Conservation (phyloP, 2,113 vertebrate genomes). For the Fregata magnificens region DNA sequence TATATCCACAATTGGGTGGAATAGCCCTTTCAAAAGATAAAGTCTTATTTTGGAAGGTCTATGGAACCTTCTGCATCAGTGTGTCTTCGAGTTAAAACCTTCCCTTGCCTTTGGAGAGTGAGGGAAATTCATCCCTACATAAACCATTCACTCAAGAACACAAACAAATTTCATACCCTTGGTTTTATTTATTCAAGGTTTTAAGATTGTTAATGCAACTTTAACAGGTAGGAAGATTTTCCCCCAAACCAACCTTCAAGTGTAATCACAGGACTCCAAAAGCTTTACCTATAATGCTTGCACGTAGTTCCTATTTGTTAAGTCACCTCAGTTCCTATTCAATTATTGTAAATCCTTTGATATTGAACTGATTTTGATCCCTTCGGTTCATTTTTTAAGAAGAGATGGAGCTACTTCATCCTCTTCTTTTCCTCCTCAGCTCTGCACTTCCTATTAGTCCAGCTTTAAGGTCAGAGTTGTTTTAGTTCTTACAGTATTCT, state of each 20-base stretch:
- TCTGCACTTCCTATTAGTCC: not conserved
- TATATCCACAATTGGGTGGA: not conserved
- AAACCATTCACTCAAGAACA: not conserved
- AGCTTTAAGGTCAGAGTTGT: not conserved
- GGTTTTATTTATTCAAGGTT: not conserved
- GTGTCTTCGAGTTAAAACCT: not conserved
- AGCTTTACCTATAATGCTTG: not conserved
- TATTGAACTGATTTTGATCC: not conserved
- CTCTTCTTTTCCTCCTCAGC: not conserved
- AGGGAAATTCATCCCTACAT: not conserved
- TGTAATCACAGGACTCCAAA: not conserved
- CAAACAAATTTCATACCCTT: not conserved
- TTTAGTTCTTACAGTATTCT: not conserved
- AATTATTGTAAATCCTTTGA: not conserved
- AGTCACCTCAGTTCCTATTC: not conserved
- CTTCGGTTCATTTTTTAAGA: not conserved
- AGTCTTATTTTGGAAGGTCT: not conserved
- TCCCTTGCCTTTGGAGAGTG: not conserved
- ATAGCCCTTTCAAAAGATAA: not conserved
- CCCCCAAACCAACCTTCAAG: not conserved
- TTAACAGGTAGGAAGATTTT: not conserved
- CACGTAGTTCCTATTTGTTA: not conserved
- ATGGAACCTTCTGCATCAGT: not conserved
- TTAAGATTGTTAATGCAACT: not conserved
- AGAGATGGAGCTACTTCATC: not conserved